phyloP scores from a whole-genome alignment of 64 coral and sea anemone genomes.

The Catalaphyllia jardinei region DNA sequence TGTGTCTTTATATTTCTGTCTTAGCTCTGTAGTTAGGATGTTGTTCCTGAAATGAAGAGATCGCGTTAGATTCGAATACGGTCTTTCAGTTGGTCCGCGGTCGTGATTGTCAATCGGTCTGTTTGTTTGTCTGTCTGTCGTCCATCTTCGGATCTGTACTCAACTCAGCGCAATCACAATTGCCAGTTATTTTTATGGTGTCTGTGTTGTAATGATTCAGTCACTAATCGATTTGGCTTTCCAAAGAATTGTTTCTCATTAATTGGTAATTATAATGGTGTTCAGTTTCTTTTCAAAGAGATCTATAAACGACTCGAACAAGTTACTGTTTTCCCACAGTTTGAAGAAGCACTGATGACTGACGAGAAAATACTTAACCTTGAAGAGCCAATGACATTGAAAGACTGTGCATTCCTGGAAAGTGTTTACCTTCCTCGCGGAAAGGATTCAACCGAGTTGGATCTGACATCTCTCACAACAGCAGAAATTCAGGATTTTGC shows the following conservation, averaged over 20 bases:
- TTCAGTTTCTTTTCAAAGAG: too few relatives aligned
- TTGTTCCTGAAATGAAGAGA: too few relatives aligned
- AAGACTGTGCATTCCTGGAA: background rate
- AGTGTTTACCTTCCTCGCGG: background rate
- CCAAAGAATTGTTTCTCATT: too few relatives aligned
- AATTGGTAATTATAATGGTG: too few relatives aligned
- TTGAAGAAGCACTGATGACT: background rate
- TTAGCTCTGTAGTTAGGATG: background rate
- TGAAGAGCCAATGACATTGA: background rate
- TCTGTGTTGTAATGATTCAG: too few relatives aligned
- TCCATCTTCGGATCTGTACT: background rate
- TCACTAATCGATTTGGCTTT: too few relatives aligned
- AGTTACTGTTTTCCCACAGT: background rate
- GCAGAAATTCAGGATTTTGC: background rate
- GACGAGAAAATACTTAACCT: background rate
- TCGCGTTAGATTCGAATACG: too few relatives aligned
- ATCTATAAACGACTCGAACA: too few relatives aligned
- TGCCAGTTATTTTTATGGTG: too few relatives aligned
- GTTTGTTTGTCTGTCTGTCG: background rate
- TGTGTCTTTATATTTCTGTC: background rate
- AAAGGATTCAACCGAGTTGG: background rate
- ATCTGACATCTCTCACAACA: background rate
- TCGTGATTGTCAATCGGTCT: background rate
- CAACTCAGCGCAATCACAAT: too few relatives aligned
- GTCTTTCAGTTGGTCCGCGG: background rate